These are phyloP conservation scores for Embidobia sp. DNA, from an alignment of 2,888 invertebrate species.

Conservation along the genomic window DNA sequence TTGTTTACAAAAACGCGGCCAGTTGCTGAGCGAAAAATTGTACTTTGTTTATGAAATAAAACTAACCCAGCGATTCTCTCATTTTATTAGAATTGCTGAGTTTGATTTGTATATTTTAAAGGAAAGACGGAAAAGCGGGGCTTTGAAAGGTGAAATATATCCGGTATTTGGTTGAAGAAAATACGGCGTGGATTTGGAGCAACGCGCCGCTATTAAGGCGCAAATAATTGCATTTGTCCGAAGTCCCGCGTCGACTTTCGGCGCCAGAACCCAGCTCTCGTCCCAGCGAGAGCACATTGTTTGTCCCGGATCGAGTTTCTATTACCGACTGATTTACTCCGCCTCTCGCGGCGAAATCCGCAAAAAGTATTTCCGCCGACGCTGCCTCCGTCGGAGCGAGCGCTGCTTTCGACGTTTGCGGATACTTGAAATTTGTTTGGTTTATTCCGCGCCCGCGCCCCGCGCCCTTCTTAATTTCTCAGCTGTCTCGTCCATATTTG, in stretches of 20 bases:
- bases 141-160: too few relatives aligned
- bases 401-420: slow-evolving; percentile 53
- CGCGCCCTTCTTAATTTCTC: slow-evolving; percentile 48
- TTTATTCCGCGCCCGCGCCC: slow-evolving; percentile 40
- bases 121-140: too few relatives aligned
- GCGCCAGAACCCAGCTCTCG: slow-evolving; percentile 23
- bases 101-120: too few relatives aligned
- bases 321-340: slow-evolving; percentile 40
- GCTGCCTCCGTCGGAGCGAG: slow-evolving; percentile 18
- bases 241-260: slow-evolving; percentile 16
- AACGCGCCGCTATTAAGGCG: too few relatives aligned
- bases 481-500: slow-evolving; percentile 56
- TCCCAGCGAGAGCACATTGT: slow-evolving; percentile 27
- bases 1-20: too few relatives aligned
- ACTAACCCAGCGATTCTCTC: too few relatives aligned
- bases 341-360: slow-evolving; percentile 22
- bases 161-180: too few relatives aligned
- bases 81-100: too few relatives aligned
- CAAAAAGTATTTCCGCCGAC: slow-evolving; percentile 44
- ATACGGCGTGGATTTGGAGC: too few relatives aligned
- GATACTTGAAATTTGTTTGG: slow-evolving; percentile 57
- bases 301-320: slow-evolving; percentile 32
- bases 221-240: slow-evolving; percentile 42
- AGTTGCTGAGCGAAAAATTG: too few relatives aligned
- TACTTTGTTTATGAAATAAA: too few relatives aligned